Evolutionary conservation across 1,140 invertebrate genomes (phyloP), one percentile per base, ranked within the genome.

Genomic region (Aphelenchoides besseyi): DNA sequence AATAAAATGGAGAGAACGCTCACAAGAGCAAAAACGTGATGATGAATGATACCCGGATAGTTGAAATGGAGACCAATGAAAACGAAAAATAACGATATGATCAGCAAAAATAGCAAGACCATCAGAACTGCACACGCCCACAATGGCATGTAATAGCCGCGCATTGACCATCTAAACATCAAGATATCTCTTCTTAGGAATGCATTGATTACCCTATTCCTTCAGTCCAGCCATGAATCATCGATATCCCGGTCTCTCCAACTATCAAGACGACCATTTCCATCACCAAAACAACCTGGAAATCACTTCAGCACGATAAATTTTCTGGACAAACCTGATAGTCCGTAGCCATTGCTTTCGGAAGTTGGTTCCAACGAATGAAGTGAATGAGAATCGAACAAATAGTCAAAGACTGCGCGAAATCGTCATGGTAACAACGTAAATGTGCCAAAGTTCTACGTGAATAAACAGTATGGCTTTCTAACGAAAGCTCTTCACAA

Each of bases 221-320:
- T 67, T 75, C 74, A 8, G 75, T 76, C 74, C 74, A 75, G 0
- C 74, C 74, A 26, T 75, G 74, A 1, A 75, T n/a, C 55, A 75
- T 77, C 8, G 76, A 68, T 29, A 75, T 66, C n/a, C 74, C 74
- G 23, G 74, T 75, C 53, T 75, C 74, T 9, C 74, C 74, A 5
- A 75, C 68, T 26, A 75, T 77, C n/a, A 75, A 54, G 26, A 78
- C 33, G 29, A 75, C 53, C 75, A 75, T 78, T 66, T 75, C 74
- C n/a, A 33, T 18, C n/a, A 36, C 28, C 16, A 74, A 35, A 18
- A 68, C 62, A 18, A 69, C 36, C 54, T 70, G n/a, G n/a, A n/a
- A n/a, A 28, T n/a, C n/a, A n/a, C n/a, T n/a, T n/a, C n/a, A n/a
- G n/a, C n/a, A n/a, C n/a, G n/a, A n/a, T n/a, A n/a, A n/a, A n/a